Evolutionary conservation across 2,888 invertebrate genomes (phyloP).

Genomic region (Helicoverpa assulta): DNA sequence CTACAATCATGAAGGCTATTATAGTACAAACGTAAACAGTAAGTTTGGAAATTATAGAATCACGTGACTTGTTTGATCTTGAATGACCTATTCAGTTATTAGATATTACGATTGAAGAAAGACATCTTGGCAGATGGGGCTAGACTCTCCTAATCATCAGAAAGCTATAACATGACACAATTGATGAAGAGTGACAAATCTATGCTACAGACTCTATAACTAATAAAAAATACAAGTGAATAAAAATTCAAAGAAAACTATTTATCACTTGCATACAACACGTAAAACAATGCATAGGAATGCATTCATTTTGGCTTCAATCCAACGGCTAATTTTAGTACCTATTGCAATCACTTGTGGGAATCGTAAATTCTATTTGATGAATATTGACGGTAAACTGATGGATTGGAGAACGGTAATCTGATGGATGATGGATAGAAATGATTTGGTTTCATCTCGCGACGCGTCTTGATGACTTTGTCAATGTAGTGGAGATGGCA

Average conservation of each 20-base stretch:
- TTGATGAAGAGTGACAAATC: too few species aligned
- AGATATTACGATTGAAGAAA: too few species aligned
- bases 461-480: constrained; percentile 2
- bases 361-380: constrained; percentile 18
- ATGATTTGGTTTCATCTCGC: constrained; percentile 24
- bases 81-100: too few species aligned
- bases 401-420: not conserved
- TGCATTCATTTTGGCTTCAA: constrained; percentile 27
- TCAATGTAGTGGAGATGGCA: constrained; percentile 3
- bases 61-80: too few species aligned
- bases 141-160: too few species aligned
- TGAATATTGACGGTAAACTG: constrained; percentile 8
- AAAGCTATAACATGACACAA: too few species aligned
- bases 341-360: constrained; percentile 16
- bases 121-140: too few species aligned
- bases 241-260: constrained; percentile 14
- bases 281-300: constrained; percentile 40
- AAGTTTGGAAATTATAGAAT: too few species aligned
- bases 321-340: constrained; percentile 52
- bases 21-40: too few species aligned
- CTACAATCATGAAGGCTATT: too few species aligned
- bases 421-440: constrained; percentile 13
- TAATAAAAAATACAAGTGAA: not conserved
- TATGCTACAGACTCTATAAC: too few species aligned
- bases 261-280: not conserved